Evolutionary conservation across 2,888 invertebrate species (phyloP).

Genomic region (Conchocele bisecta): DNA sequence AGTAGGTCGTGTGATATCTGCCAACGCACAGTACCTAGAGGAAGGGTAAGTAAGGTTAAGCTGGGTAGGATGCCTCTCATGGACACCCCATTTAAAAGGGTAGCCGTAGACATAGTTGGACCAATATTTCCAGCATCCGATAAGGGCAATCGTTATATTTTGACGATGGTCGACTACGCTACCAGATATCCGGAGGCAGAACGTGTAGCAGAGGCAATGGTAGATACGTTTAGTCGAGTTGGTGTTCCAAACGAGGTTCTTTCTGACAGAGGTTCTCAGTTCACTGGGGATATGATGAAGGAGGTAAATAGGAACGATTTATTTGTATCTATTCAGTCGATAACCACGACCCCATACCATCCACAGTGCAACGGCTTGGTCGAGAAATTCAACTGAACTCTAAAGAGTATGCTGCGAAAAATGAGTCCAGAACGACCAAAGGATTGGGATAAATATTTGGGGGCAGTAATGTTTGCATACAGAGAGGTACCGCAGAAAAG

Average conservation of each 20-base stretch:
- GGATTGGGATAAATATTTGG: constrained; percentile 55
- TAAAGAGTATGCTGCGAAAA: constrained; percentile 41
- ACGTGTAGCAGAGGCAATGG: constrained; percentile 44
- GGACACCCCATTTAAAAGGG: background rate
- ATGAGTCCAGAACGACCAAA: constrained; percentile 42
- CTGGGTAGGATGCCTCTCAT: too few species aligned
- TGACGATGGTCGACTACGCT: constrained; percentile 8
- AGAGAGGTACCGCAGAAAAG: constrained; percentile 53
- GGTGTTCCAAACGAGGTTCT: constrained; percentile 55
- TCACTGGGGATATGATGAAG: constrained; percentile 46
- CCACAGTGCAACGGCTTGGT: constrained; percentile 45
- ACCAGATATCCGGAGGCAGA: constrained; percentile 48
- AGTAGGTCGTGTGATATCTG: constrained; percentile 11
- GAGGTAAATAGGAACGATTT: constrained; percentile 35
- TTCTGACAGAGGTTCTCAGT: constrained; percentile 52
- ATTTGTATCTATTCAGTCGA: constrained; percentile 37
- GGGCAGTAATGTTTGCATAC: constrained; percentile 57
- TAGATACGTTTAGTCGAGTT: constrained; percentile 41
- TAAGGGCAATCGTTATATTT: constrained; percentile 2
- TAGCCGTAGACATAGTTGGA: constrained; percentile 4
- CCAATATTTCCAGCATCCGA: constrained; percentile 3
- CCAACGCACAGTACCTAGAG: constrained; percentile 4
- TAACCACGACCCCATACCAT: constrained; percentile 16
- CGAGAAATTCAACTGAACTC: constrained; percentile 55
- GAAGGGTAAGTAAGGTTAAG: too few species aligned